phyloP scores from a whole-genome alignment of 2,888 invertebrate species.

The Ariolimax columbianus region DNA sequence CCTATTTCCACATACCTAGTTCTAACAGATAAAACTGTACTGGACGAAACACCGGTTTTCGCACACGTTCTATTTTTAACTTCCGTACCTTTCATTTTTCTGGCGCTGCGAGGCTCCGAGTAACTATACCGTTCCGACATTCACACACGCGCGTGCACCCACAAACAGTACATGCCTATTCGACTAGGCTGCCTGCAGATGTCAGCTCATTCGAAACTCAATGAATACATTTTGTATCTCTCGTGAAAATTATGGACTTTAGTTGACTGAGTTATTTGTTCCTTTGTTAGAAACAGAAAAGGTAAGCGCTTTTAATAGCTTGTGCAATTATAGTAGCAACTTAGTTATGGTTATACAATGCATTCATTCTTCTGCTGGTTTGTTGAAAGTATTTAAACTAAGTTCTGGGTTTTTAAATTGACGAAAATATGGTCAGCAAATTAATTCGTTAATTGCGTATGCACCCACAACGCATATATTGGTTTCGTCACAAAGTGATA shows the following conservation, averaged over 20 bases:
- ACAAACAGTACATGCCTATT: not conserved
- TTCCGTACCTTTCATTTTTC: too few species aligned
- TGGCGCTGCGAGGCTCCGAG: not conserved
- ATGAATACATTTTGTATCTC: not conserved
- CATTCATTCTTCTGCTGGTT: not conserved
- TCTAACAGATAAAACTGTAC: not conserved
- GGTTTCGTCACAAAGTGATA: too few species aligned
- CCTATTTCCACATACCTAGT: not conserved
- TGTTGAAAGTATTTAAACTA: not conserved
- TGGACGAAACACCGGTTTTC: not conserved
- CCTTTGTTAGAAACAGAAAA: not conserved
- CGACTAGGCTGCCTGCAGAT: not conserved
- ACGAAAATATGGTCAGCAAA: too few species aligned
- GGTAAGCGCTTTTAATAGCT: not conserved
- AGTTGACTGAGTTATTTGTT: not conserved
- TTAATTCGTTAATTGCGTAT: too few species aligned
- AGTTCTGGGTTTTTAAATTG: not conserved
- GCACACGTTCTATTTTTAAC: constrained; percentile 34
- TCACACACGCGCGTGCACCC: not conserved
- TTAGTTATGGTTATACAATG: not conserved
- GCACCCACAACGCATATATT: too few species aligned
- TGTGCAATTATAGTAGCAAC: not conserved
- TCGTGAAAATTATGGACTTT: not conserved
- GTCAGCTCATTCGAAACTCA: not conserved
- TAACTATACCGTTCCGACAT: not conserved